Evolutionary conservation across 2,797 vertebrate species (phyloP).

Genomic region (Nannoperca obscura): DNA sequence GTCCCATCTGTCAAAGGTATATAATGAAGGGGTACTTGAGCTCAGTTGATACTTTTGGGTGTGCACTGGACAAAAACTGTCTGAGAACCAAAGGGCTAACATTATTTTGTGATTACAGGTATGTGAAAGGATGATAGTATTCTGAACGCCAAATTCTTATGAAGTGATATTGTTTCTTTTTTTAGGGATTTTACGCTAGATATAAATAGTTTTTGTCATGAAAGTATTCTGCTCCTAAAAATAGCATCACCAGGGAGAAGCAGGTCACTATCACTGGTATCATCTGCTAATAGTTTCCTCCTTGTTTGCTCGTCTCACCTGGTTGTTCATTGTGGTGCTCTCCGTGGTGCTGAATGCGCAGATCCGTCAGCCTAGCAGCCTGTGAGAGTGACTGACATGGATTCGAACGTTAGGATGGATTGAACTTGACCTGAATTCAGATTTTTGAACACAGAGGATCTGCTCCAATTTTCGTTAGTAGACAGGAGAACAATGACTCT

Average conservation of each 20-base stretch:
- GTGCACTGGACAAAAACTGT: not conserved
- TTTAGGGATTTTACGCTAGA: not conserved
- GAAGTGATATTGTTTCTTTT: not conserved
- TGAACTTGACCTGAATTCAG: slow-evolving; percentile 79
- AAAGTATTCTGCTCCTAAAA: slow-evolving; percentile 38
- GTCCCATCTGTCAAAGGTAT: not conserved
- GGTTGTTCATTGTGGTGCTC: slow-evolving; percentile 54
- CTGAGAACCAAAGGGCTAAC: not conserved
- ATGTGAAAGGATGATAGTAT: not conserved
- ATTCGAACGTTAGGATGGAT: slow-evolving; percentile 62
- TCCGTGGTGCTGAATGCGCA: slow-evolving; percentile 82
- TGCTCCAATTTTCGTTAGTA: slow-evolving; percentile 64
- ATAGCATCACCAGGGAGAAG: slow-evolving; percentile 48
- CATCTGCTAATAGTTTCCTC: slow-evolving; percentile 43
- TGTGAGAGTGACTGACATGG: slow-evolving; percentile 66
- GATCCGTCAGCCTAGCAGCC: slow-evolving; percentile 57
- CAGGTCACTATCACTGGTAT: slow-evolving; percentile 47
- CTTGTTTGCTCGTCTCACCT: slow-evolving; percentile 42
- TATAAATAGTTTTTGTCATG: slow-evolving; percentile 27
- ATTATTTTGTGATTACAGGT: slow-evolving; percentile 1
- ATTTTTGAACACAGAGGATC: slow-evolving; percentile 67
- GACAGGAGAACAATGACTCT: slow-evolving; percentile 54
- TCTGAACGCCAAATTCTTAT: not conserved
- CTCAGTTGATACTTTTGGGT: not conserved
- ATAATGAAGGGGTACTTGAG: not conserved